Percentiles rank a stretch among this genome's conserved stretches.
Evolutionary conservation across 2,888 invertebrate species (phyloP).

Genomic region (Scaptomyza polygonia): DNA sequence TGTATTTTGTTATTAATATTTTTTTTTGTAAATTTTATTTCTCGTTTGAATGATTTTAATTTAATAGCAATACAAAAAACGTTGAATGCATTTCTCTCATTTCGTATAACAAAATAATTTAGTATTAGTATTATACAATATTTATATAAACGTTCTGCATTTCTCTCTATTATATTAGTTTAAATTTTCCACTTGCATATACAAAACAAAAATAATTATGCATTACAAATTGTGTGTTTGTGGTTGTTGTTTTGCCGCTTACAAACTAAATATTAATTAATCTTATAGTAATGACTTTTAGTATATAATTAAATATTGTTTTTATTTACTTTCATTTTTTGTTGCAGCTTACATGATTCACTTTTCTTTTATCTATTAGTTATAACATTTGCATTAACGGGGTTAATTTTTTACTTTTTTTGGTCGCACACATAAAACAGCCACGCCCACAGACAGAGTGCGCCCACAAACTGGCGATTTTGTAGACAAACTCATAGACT

Average conservation of each 20-base stretch:
- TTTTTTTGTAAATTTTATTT: conserved; percentile 75
- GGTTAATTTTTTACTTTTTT: conserved; percentile 49
- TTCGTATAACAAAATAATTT: conserved; percentile 83
- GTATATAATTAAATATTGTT: conserved; percentile 82
- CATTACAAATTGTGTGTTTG: conserved; percentile 72
- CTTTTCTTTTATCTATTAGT: conserved; percentile 64
- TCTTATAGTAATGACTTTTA: conserved; percentile 84
- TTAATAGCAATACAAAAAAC: conserved; percentile 79
- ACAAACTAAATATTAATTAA: conserved; percentile 79
- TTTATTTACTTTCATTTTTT: conserved; percentile 43
- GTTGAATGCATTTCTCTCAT: conserved; percentile 68
- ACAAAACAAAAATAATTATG: conserved; percentile 74
- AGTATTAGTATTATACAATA: conserved; percentile 83
- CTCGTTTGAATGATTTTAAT: conserved; percentile 72
- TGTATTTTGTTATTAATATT: conserved; percentile 61
- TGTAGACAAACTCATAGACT: conserved; percentile 43
- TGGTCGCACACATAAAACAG: conserved; percentile 23
- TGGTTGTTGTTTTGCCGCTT: conserved; percentile 42
- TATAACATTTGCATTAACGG: conserved; percentile 57
- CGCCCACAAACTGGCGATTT: conserved; percentile 83
- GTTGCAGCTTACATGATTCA: conserved; percentile 54
- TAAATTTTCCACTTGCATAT: conserved; percentile 66
- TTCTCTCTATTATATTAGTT: conserved; percentile 52
- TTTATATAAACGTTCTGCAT: conserved; percentile 79
- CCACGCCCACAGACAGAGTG: conserved; percentile 23